A percentile compares a stretch with the other conserved stretches of the same genome.
These are phyloP conservation scores for Galerucella calmariensis DNA, from an alignment of 2,888 invertebrate genomes.

Conservation along the genomic window DNA sequence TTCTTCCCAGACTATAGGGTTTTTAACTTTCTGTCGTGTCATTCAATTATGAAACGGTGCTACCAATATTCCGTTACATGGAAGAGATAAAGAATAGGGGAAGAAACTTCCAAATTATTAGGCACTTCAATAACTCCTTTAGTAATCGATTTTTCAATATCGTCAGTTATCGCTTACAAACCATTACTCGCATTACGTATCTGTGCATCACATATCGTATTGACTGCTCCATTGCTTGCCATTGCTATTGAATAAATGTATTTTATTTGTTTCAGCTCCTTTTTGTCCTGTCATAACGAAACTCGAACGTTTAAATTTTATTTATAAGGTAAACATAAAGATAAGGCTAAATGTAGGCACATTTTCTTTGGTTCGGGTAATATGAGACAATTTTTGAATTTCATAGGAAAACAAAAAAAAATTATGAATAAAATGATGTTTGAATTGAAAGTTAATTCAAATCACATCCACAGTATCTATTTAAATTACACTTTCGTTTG, in stretches of 20 bases:
- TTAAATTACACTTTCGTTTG: too few relatives aligned
- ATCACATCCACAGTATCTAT: too few relatives aligned
- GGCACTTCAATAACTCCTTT: constrained; percentile 27
- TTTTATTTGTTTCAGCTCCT: constrained; percentile 50
- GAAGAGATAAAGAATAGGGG: background rate
- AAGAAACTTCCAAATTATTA: constrained; percentile 19
- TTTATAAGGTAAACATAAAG: constrained; percentile 16
- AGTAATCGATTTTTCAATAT: constrained; percentile 57
- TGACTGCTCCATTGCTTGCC: constrained; percentile 54
- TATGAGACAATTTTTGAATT: too few relatives aligned
- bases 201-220: constrained; percentile 56
- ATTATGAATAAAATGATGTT: too few relatives aligned
- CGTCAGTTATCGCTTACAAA: constrained; percentile 58
- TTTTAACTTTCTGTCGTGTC: background rate
- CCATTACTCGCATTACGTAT: constrained; percentile 59
- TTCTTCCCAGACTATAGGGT: background rate
- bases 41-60: constrained; percentile 13
- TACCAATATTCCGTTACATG: constrained; percentile 6
- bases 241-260: constrained; percentile 48
- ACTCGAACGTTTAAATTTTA: constrained; percentile 41
- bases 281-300: constrained; percentile 49
- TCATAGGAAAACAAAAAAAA: too few relatives aligned
- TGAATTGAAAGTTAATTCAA: too few relatives aligned
- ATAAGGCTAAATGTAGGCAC: background rate
- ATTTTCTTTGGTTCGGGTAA: too few relatives aligned